A percentile compares a stretch with the other conserved stretches of the same genome.
Conservation (phyloP, 2,888 invertebrate genomes). For the Nomada goodeniana region DNA sequence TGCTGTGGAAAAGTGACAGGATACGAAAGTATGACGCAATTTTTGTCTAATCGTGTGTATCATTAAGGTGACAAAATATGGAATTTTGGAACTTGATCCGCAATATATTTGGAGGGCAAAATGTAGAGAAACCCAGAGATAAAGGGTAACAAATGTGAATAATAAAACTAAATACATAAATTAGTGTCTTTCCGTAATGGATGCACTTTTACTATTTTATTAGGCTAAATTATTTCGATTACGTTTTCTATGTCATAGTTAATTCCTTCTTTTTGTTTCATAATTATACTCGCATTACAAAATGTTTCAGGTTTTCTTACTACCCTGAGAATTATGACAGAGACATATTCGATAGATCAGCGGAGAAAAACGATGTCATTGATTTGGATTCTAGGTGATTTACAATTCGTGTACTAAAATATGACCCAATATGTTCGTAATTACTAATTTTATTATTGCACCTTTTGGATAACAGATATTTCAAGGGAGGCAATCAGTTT, state of each 20-base stretch:
- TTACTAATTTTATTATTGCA: conserved; percentile 4
- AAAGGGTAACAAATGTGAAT: conserved; percentile 65
- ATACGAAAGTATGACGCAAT: conserved; percentile 1
- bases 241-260: conserved; percentile 1
- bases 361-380: conserved; percentile 80
- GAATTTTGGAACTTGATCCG: conserved; percentile 75
- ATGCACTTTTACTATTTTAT: not conserved
- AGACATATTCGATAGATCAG: conserved; percentile 80
- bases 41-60: not conserved
- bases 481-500: conserved; percentile 79
- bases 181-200: not conserved
- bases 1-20: not conserved
- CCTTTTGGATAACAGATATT: conserved; percentile 32
- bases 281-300: not conserved
- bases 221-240: not conserved
- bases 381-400: conserved; percentile 79
- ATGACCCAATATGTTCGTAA: too few relatives aligned
- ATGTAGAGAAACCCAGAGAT: conserved; percentile 62
- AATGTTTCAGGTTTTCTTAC: conserved; percentile 65
- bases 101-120: conserved; percentile 70
- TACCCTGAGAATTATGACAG: conserved; percentile 56
- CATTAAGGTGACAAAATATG: conserved; percentile 65
- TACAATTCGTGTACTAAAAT: not conserved
- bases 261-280: not conserved
- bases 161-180: not conserved